Conservation (phyloP, 2,797 vertebrate genomes). For the Triplophysa yarkandensis region DNA sequence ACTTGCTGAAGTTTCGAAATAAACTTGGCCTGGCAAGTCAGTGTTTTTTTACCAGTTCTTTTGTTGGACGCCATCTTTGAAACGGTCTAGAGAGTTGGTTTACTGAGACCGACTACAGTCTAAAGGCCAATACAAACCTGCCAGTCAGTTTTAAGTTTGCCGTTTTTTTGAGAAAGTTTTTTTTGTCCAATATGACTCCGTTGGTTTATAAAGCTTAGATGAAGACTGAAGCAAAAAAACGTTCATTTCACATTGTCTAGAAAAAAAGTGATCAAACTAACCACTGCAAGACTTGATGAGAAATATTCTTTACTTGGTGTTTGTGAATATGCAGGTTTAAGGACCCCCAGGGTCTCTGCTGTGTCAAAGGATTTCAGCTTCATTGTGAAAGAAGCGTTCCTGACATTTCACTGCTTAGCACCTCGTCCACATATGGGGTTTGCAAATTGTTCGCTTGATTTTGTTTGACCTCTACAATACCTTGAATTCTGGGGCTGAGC, state of each 20-base stretch:
- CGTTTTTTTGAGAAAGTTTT: no score
- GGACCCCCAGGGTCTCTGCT: neutral
- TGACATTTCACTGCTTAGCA: slow-evolving; percentile 9
- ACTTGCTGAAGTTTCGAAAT: no score
- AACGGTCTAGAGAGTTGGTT: no score
- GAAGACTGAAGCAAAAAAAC: no score
- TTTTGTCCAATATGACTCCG: no score
- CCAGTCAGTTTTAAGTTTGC: no score
- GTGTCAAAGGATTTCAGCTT: neutral
- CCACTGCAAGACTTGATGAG: neutral
- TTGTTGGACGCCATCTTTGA: no score
- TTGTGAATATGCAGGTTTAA: neutral
- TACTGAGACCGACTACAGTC: no score
- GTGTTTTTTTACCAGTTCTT: no score
- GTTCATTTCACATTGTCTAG: neutral
- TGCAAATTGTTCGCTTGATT: neutral
- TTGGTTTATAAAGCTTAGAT: no score
- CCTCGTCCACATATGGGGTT: neutral
- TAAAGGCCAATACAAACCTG: no score
- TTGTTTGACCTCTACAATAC: neutral
- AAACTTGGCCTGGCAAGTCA: no score
- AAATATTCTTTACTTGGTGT: neutral
- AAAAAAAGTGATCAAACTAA: neutral
- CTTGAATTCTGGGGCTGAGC: neutral
- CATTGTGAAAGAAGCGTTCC: neutral